phyloP scores from a whole-genome alignment of 2,888 invertebrate species.

The Dione juno region DNA sequence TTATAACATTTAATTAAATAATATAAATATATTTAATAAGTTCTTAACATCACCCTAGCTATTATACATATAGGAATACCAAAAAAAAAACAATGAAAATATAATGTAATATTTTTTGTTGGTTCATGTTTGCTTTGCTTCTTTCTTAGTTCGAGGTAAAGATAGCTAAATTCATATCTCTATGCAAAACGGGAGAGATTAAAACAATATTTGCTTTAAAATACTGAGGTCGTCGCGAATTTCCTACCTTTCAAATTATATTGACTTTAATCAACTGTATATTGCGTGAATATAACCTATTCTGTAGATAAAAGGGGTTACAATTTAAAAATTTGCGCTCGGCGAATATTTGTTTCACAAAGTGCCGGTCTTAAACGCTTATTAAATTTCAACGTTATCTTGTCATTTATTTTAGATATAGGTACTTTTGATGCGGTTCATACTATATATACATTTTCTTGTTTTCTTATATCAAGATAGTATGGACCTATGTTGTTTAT shows the following conservation, averaged over 20 bases:
- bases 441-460: not conserved
- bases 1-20: too few species aligned
- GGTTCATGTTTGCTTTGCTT: not conserved
- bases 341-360: conserved; percentile 21
- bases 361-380: conserved; percentile 16
- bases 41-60: too few species aligned
- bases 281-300: conserved; percentile 38
- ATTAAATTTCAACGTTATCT: conserved; percentile 1
- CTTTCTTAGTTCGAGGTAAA: conserved; percentile 18
- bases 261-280: conserved; percentile 57
- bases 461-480: not conserved
- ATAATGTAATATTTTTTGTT: too few species aligned
- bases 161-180: conserved; percentile 38
- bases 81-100: too few species aligned
- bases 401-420: not conserved
- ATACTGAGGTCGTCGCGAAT: conserved; percentile 46
- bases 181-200: conserved; percentile 63
- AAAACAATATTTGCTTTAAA: conserved; percentile 62
- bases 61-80: too few species aligned
- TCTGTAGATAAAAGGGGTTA: conserved; percentile 37
- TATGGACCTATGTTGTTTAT: too few species aligned
- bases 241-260: conserved; percentile 51
- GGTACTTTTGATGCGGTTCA: not conserved
- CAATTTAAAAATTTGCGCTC: conserved; percentile 27
- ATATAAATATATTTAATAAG: too few species aligned